Evolutionary conservation across 2,888 invertebrate species (phyloP).

Genomic region (Plagiodera versicolora): DNA sequence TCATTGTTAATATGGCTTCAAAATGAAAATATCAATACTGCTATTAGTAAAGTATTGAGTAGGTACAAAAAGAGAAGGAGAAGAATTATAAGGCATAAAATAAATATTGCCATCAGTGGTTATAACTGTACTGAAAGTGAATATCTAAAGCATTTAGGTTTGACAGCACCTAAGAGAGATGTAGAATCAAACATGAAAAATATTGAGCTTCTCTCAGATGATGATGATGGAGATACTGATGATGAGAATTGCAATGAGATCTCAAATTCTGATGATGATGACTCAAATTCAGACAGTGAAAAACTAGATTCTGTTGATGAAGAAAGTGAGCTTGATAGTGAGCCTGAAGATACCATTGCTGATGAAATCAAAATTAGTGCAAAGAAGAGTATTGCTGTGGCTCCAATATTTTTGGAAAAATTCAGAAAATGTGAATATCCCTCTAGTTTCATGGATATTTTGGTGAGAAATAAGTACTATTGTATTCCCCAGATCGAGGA

Average conservation of each 20-base stretch:
- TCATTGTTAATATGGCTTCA: conserved; percentile 76
- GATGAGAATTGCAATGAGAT: neutral
- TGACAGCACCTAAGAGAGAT: conserved; percentile 41
- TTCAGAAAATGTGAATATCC: conserved; percentile 66
- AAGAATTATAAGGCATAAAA: conserved; percentile 58
- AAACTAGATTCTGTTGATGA: conserved; percentile 1
- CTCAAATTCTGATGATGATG: conserved; percentile 7
- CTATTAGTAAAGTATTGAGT: conserved; percentile 68
- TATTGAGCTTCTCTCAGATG: too few relatives aligned
- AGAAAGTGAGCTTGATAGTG: neutral
- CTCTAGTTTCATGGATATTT: conserved; percentile 69
- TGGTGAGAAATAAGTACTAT: conserved; percentile 64
- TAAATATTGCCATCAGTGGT: conserved; percentile 65
- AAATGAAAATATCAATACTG: conserved; percentile 69
- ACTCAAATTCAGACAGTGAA: neutral
- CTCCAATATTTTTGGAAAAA: conserved; percentile 52
- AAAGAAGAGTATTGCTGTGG: conserved; percentile 64
- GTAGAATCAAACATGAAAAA: too few relatives aligned
- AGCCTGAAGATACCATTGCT: conserved; percentile 9
- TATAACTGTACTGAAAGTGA: conserved; percentile 64
- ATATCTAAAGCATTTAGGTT: conserved; percentile 62
- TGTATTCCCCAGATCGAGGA: conserved; percentile 75
- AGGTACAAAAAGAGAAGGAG: conserved; percentile 62
- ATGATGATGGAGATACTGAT: neutral
- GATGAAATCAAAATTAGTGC: conserved; percentile 10